These are phyloP conservation scores for Neomorphus geoffroyi DNA, from an alignment of 2,797 vertebrate genomes.

Conservation along the genomic window DNA sequence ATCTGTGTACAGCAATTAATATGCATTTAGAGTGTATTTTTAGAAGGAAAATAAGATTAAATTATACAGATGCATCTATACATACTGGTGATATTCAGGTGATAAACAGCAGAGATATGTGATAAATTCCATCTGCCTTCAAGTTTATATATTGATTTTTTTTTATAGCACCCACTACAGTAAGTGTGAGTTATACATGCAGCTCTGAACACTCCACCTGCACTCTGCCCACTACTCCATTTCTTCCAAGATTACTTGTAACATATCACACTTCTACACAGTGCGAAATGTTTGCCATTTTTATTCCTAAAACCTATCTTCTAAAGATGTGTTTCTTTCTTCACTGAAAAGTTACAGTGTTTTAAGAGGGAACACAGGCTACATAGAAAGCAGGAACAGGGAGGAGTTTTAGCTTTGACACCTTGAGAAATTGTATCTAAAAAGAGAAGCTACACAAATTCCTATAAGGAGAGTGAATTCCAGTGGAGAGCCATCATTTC, in stretches of 20 bases:
- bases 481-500: not conserved
- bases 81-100: not conserved
- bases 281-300: conserved; percentile 51
- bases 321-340: not conserved
- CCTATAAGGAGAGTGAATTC: not conserved
- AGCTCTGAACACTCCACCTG: conserved; percentile 51
- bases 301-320: conserved; percentile 15
- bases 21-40: not conserved
- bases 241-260: conserved; percentile 45
- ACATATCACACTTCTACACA: conserved; percentile 35
- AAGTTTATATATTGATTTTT: not conserved
- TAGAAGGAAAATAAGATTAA: not conserved
- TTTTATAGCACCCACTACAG: not conserved
- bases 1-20: not conserved
- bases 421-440: not conserved
- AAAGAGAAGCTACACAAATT: not conserved
- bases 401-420: not conserved
- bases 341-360: conserved; percentile 1
- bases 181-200: conserved; percentile 39
- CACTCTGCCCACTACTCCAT: conserved; percentile 38
- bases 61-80: not conserved
- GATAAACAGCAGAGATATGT: conserved; percentile 15
- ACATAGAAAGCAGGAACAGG: not conserved
- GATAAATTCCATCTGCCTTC: conserved; percentile 11
- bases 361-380: not conserved